Evolutionary conservation across 1,140 invertebrate genomes (phyloP).

Genomic region (Pararge aegeria): DNA sequence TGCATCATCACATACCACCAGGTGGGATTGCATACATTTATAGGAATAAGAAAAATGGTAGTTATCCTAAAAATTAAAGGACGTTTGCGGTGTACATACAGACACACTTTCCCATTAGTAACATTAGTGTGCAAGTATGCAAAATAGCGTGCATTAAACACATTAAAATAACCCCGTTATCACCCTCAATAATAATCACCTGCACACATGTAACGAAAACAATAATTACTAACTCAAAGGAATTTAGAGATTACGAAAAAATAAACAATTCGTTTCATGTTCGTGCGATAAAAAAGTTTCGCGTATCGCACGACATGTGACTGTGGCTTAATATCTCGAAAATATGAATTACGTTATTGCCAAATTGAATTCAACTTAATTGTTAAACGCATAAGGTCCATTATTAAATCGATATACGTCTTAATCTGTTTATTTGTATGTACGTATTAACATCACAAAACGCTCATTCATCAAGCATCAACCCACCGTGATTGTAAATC

Average conservation of each 20-base stretch:
- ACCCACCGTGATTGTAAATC: conserved; percentile 46
- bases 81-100: too few species aligned
- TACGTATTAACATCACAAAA: conserved; percentile 68
- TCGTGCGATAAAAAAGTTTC: conserved; percentile 16
- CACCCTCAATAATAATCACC: conserved; percentile 3
- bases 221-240: conserved; percentile 18
- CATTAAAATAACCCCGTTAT: conserved; percentile 17
- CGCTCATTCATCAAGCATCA: conserved; percentile 70
- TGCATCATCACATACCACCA: too few species aligned
- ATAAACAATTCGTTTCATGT: conserved; percentile 10
- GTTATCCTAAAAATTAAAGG: too few species aligned
- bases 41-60: too few species aligned
- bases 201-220: conserved; percentile 16
- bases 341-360: not conserved
- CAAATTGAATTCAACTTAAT: not conserved
- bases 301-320: conserved; percentile 18
- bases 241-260: conserved; percentile 9
- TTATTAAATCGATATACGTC: conserved; percentile 3
- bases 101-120: too few species aligned
- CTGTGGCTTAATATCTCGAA: conserved; percentile 1
- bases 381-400: conserved; percentile 9
- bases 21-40: too few species aligned
- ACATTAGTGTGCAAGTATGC: too few species aligned
- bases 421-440: conserved; percentile 5
- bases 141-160: conserved; percentile 17